Evolutionary conservation across 2,888 invertebrate genomes (phyloP).

Genomic region (Microdon myrmicae): DNA sequence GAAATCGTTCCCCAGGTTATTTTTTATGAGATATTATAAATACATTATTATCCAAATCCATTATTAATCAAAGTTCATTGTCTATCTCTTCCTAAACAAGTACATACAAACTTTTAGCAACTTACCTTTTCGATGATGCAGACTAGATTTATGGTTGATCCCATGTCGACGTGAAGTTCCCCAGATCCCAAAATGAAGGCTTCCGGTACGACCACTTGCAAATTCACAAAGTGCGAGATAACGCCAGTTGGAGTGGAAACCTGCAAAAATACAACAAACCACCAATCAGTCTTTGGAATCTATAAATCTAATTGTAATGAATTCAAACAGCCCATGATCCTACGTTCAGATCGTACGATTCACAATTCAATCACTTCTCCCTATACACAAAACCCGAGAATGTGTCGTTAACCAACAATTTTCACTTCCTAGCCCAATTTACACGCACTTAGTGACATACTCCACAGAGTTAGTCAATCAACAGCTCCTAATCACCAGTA

Average conservation of each 20-base stretch:
- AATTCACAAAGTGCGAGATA: conserved; percentile 87
- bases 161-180: conserved; percentile 90
- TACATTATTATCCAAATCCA: conserved; percentile 7
- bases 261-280: conserved; percentile 68
- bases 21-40: too few relatives aligned
- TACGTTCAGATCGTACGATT: too few relatives aligned
- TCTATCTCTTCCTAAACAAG: background rate
- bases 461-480: too few relatives aligned
- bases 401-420: too few relatives aligned
- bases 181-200: conserved; percentile 88
- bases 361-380: too few relatives aligned
- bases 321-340: too few relatives aligned
- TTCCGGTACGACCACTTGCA: conserved; percentile 89
- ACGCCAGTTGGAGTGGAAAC: conserved; percentile 85
- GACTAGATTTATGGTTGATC: conserved; percentile 86
- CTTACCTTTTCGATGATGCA: conserved; percentile 92
- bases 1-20: background rate
- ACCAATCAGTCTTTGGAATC: conserved; percentile 18
- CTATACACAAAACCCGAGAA: too few relatives aligned
- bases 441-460: too few relatives aligned
- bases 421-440: too few relatives aligned
- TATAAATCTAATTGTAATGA: too few relatives aligned
- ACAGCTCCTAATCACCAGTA: too few relatives aligned
- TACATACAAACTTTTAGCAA: conserved; percentile 12
- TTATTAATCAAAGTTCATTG: too few relatives aligned